Percentiles rank a stretch among this genome's conserved stretches.
Conservation (phyloP, 2,797 vertebrate genomes). For the Danio jaintianensis region DNA sequence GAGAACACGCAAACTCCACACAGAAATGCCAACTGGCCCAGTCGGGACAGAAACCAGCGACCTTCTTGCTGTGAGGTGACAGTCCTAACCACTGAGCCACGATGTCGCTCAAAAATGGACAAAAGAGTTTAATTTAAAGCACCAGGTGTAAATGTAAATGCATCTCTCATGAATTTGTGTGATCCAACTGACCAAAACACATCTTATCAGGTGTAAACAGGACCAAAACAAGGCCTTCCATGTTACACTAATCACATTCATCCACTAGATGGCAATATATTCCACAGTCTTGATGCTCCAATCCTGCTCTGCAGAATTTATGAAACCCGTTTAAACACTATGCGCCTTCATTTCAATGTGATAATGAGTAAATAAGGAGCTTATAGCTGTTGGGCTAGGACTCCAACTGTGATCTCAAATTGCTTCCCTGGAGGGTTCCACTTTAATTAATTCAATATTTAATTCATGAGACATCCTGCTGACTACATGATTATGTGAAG, state of each 20-base stretch:
- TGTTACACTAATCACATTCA: background rate
- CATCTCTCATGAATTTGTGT: too few relatives aligned
- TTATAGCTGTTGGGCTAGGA: background rate
- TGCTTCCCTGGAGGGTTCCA: background rate
- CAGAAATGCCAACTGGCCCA: too few relatives aligned
- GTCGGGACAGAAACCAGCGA: too few relatives aligned
- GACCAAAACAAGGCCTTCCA: background rate
- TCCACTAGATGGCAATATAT: slow-evolving; percentile 44
- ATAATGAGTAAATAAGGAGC: slow-evolving; percentile 24
- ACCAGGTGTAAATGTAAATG: too few relatives aligned
- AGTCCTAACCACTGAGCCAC: too few relatives aligned
- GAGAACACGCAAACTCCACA: too few relatives aligned
- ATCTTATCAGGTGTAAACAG: too few relatives aligned
- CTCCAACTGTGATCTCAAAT: slow-evolving; percentile 19
- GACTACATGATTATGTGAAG: slow-evolving; percentile 24
- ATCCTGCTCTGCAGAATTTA: background rate
- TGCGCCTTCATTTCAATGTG: slow-evolving; percentile 6
- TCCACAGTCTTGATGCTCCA: background rate
- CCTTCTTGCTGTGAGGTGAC: too few relatives aligned
- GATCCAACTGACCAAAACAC: too few relatives aligned
- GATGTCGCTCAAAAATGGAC: too few relatives aligned
- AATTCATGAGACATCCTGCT: slow-evolving; percentile 47
- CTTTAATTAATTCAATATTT: slow-evolving; percentile 34
- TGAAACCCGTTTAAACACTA: background rate
- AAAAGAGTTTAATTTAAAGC: too few relatives aligned